These are phyloP conservation scores for Scaptomyza graminum DNA, from an alignment of 1,140 invertebrate genomes.

Conservation along the genomic window DNA sequence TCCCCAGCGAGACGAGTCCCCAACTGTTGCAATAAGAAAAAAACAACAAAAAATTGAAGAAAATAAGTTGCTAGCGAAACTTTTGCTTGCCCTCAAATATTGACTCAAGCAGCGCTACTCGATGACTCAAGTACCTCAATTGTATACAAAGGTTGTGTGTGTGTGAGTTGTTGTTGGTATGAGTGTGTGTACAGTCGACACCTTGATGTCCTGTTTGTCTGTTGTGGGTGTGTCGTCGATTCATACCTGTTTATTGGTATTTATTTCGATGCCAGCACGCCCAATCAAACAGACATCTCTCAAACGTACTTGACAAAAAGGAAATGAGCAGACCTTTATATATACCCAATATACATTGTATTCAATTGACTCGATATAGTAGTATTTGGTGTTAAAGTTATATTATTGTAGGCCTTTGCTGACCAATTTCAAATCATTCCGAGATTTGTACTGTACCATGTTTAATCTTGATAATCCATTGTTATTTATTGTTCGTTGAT, in stretches of 20 bases:
- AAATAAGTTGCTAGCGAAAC: constrained; percentile 68
- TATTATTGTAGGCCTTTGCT: constrained; percentile 1
- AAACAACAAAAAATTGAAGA: constrained; percentile 9
- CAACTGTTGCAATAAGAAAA: constrained; percentile 42
- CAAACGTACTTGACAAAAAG: constrained; percentile 46
- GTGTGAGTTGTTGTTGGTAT: constrained; percentile 30
- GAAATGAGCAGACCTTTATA: constrained; percentile 24
- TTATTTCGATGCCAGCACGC: constrained; percentile 74
- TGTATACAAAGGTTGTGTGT: constrained; percentile 31
- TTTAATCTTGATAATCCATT: neutral
- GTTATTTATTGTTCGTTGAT: neutral
- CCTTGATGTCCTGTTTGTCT: constrained; percentile 47
- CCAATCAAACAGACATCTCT: constrained; percentile 67
- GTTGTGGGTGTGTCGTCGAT: constrained; percentile 13
- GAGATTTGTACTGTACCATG: neutral
- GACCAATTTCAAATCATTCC: neutral
- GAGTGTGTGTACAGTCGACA: constrained; percentile 76
- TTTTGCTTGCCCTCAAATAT: constrained; percentile 71
- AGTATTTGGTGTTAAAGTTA: neutral
- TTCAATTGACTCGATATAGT: constrained; percentile 9
- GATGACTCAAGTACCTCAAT: constrained; percentile 52
- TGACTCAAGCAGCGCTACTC: constrained; percentile 56
- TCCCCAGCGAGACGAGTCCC: constrained; percentile 9
- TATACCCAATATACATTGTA: constrained; percentile 24
- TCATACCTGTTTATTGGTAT: constrained; percentile 68